These are phyloP conservation scores for Stercorarius parasiticus DNA, from an alignment of 2,113 vertebrate species.

Conservation along the genomic window DNA sequence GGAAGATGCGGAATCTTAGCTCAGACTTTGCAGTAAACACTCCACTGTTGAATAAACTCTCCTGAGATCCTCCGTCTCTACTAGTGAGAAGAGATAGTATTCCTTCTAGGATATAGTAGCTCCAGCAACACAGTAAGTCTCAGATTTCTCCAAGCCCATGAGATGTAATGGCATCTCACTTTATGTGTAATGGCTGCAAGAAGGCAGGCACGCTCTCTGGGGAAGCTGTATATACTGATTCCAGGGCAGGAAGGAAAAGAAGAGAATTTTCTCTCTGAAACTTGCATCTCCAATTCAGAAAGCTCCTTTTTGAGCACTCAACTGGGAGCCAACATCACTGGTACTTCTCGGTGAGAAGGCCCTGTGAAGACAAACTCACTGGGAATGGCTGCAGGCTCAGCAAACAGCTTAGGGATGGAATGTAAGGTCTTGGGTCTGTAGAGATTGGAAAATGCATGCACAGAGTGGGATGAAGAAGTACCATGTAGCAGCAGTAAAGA, in stretches of 20 bases:
- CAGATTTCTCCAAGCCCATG: neutral
- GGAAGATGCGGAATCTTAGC: neutral
- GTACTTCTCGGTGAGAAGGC: neutral
- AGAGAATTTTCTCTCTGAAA: neutral
- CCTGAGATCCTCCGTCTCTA: neutral
- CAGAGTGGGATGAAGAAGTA: neutral
- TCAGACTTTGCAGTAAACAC: neutral
- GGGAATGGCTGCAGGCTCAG: neutral
- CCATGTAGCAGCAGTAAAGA: neutral
- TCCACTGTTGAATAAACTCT: neutral
- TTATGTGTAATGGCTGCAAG: neutral
- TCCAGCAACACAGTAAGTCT: neutral
- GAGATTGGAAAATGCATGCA: neutral
- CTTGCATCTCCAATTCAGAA: neutral
- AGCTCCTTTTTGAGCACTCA: neutral
- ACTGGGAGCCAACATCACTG: rapidly evolving
- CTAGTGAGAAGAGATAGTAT: neutral
- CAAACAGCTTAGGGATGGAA: neutral
- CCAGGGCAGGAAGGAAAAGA: neutral
- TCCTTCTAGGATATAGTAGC: neutral
- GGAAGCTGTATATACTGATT: neutral
- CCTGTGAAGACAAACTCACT: neutral
- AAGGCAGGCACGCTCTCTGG: neutral
- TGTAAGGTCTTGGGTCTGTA: neutral
- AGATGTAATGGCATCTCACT: neutral